Percentiles rank a stretch among this genome's conserved stretches.
Evolutionary conservation across 1,140 invertebrate species (phyloP).

Genomic region (Caenorhabditis inopinata): DNA sequence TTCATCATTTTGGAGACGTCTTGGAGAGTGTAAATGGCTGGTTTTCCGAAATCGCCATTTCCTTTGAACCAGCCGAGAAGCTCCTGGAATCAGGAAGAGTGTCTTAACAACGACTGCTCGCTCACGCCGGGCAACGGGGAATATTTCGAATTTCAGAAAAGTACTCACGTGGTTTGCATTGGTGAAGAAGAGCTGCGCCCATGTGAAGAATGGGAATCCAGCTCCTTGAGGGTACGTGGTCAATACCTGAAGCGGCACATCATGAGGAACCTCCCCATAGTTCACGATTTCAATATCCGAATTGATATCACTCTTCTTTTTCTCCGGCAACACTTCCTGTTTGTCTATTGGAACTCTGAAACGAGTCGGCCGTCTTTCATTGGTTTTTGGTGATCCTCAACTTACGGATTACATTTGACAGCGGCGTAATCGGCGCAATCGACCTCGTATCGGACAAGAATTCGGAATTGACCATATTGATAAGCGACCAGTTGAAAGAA

Average conservation of each 20-base stretch:
- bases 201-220: slow-evolving; percentile 64
- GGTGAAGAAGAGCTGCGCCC: slow-evolving; percentile 65
- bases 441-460: slow-evolving; percentile 64
- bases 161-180: slow-evolving; percentile 53
- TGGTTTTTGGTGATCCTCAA: no score
- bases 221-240: slow-evolving; percentile 65
- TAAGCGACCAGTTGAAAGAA: slow-evolving; percentile 66
- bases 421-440: slow-evolving; percentile 63
- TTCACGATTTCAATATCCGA: slow-evolving; percentile 50
- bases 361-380: no score
- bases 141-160: no score
- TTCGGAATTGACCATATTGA: slow-evolving; percentile 63
- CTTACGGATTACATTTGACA: slow-evolving; percentile 48
- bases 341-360: slow-evolving; percentile 52
- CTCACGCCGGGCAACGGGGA: no score
- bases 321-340: slow-evolving; percentile 54
- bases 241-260: slow-evolving; percentile 60
- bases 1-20: slow-evolving; percentile 65
- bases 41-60: slow-evolving; percentile 65
- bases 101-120: no score
- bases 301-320: slow-evolving; percentile 51
- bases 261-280: slow-evolving; percentile 58
- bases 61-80: slow-evolving; percentile 66
- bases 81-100: slow-evolving; percentile 49
- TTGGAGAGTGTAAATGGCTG: slow-evolving; percentile 56